Evolutionary conservation across 2,888 invertebrate species (phyloP), one percentile per base, ranked within the genome.

Genomic region (Helobdella robusta): DNA sequence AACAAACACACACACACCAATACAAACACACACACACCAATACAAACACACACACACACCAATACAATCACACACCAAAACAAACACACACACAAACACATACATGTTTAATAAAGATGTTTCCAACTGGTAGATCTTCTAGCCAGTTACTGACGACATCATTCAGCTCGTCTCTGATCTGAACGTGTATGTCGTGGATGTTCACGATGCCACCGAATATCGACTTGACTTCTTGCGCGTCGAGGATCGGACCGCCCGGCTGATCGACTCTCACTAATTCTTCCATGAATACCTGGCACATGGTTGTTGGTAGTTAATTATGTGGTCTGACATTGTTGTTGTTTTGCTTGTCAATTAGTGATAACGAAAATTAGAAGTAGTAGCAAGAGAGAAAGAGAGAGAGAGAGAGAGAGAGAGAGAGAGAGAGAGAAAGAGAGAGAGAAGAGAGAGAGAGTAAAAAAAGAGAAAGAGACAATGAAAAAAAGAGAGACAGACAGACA

Each of bases 141-240:
- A 85, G 85, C 92, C 93, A 95, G 77, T 87, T 85, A 69, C 86
- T 83, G 66, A 87, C 83, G 66, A 86, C 83, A 75, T 83, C 83
- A 25, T 83, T 82, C 65, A 83, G 70, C 36, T 78, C 75, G 71
- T 85, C 83, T 65, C 85, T 76, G 81, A 89, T 85, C 72, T 85
- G 86, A 79, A 87, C 85, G 81, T 98, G 97, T 66, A 91, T 86
- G 77, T 93, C 89, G 79, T 90, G 89, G 76, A 98, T 94, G 69
- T 92, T 89, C 71, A 91, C 88, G 78, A 97, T 85, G 79, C 93
- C 91, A 72, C 91, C 91, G 82, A 97, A 97, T 74, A 97, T 93
- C 71, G 91, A 87, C 82, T 91, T 91, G 67, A 90, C 84, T 83
- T 95, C 93, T 15, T 91, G 91, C 74, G 75, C 74, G 2, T 74